Evolutionary conservation across 2,888 invertebrate species (phyloP).

Genomic region (Sinelater perroti): DNA sequence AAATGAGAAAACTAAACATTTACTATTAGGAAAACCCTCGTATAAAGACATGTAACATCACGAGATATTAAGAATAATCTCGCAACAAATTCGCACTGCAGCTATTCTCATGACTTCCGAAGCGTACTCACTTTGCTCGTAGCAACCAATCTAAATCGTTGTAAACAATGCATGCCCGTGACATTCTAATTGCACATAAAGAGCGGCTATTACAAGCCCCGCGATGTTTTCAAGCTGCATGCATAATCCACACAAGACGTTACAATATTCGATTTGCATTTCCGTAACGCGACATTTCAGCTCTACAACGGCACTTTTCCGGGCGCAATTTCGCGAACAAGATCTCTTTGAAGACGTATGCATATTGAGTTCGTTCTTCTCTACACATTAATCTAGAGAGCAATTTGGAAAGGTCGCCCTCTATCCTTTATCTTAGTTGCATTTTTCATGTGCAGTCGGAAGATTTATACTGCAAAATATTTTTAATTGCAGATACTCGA

Average conservation of each 20-base stretch:
- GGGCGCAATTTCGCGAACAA: constrained; percentile 16
- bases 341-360: constrained; percentile 17
- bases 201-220: constrained; percentile 1
- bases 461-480: too few species aligned
- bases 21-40: too few species aligned
- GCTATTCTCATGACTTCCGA: too few species aligned
- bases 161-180: not conserved
- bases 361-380: constrained; percentile 20
- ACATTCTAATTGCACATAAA: not conserved
- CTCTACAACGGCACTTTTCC: constrained; percentile 12
- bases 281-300: constrained; percentile 5
- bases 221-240: constrained; percentile 4
- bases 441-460: too few species aligned
- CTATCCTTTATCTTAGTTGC: constrained; percentile 1
- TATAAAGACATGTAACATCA: too few species aligned
- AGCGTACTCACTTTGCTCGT: too few species aligned
- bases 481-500: too few species aligned
- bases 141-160: too few species aligned
- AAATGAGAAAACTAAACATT: too few species aligned
- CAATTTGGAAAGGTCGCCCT: constrained; percentile 17
- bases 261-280: not conserved
- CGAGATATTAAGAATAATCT: too few species aligned
- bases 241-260: not conserved
- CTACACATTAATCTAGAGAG: constrained; percentile 13
- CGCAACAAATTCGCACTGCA: too few species aligned